Percentiles rank a stretch among this genome's conserved stretches.
Evolutionary conservation across 2,888 invertebrate genomes (phyloP).

Genomic region (Agonum fuliginosum): DNA sequence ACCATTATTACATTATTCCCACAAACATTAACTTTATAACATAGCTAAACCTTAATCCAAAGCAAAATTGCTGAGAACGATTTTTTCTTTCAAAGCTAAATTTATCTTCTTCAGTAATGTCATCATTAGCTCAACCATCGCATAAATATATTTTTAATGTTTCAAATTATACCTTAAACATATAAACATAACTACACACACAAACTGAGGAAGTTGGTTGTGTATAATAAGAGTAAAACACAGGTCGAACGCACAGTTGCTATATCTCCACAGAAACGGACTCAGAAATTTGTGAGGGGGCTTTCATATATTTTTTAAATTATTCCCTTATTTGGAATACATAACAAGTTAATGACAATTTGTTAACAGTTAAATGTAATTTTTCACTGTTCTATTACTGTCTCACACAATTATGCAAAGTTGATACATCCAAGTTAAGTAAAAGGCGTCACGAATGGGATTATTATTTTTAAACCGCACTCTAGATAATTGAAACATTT

Average conservation of each 20-base stretch:
- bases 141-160: constrained; percentile 24
- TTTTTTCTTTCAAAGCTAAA: neutral
- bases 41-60: neutral
- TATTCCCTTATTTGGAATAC: no score
- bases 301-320: no score
- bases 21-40: neutral
- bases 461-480: no score
- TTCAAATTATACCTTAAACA: constrained; percentile 13
- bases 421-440: no score
- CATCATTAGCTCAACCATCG: constrained; percentile 17
- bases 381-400: no score
- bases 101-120: neutral
- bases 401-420: no score
- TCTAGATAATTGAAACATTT: no score
- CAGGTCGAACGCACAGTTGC: neutral
- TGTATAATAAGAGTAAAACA: constrained; percentile 40
- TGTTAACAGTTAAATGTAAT: no score
- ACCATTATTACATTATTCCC: neutral
- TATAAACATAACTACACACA: constrained; percentile 21
- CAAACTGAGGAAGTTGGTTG: constrained; percentile 32
- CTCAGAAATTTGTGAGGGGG: no score
- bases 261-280: no score
- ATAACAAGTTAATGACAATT: no score
- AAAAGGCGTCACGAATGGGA: no score
- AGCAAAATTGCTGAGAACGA: neutral